phyloP scores from a whole-genome alignment of 2,113 vertebrate species.

The Guaruba guarouba region DNA sequence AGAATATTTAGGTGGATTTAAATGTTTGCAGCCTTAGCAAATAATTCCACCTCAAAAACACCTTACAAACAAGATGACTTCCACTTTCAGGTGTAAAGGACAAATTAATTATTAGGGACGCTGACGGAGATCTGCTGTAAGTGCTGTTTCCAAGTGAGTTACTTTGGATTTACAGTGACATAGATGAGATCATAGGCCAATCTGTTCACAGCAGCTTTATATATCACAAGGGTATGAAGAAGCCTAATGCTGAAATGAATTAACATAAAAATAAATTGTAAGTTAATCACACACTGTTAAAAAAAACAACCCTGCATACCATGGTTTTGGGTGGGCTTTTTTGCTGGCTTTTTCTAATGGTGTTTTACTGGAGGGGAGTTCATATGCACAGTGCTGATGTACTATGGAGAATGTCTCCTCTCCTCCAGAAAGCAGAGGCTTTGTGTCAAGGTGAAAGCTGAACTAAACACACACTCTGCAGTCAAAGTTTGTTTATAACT shows the following conservation, averaged over 20 bases:
- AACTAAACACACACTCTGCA: conserved; percentile 7
- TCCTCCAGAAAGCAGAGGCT: conserved; percentile 10
- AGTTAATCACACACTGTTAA: background rate
- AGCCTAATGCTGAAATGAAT: background rate
- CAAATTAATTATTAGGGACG: background rate
- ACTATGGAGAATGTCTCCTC: background rate
- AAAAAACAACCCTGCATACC: background rate
- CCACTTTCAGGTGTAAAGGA: background rate
- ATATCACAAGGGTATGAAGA: background rate
- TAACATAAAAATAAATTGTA: background rate
- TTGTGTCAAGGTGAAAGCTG: conserved; percentile 33
- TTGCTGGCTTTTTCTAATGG: background rate
- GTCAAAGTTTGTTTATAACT: conserved; percentile 15
- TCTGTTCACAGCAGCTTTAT: background rate
- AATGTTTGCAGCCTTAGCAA: background rate
- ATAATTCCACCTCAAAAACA: background rate
- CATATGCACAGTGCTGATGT: background rate
- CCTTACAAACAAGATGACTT: background rate
- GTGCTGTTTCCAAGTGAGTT: background rate
- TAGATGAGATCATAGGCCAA: background rate
- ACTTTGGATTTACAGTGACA: background rate
- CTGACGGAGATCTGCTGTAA: background rate
- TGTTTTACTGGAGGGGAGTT: background rate
- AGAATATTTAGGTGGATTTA: background rate
- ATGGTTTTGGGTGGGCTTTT: background rate